Evolutionary conservation across 2,797 vertebrate species (phyloP).

Genomic region (Anniella stebbinsi): DNA sequence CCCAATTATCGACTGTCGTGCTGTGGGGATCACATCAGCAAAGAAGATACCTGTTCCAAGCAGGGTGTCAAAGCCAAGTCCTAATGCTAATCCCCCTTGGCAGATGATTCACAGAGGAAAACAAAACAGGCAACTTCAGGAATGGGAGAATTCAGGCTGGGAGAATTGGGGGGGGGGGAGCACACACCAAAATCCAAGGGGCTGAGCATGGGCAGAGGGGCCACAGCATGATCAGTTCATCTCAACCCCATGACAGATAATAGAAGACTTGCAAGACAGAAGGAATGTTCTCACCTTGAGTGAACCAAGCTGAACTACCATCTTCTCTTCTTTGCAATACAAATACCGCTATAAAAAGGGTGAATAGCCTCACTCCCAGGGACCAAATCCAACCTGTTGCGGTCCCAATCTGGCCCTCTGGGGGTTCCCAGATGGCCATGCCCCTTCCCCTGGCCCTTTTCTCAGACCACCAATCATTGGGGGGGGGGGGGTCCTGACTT

Average conservation of each 20-base stretch:
- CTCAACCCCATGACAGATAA: not conserved
- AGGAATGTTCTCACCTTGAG: not conserved
- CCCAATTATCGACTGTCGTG: constrained; percentile 29
- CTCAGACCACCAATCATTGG: too few species aligned
- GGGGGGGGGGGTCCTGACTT: too few species aligned
- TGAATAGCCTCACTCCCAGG: too few species aligned
- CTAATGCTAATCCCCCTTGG: constrained; percentile 38
- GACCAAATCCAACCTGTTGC: too few species aligned
- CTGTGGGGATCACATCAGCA: constrained; percentile 21
- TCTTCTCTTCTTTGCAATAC: too few species aligned
- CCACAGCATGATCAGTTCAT: not conserved
- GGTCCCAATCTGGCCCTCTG: too few species aligned
- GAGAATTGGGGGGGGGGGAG: not conserved
- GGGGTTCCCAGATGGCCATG: too few species aligned
- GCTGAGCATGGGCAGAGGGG: not conserved
- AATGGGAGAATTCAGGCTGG: not conserved
- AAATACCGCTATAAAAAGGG: too few species aligned
- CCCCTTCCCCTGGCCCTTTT: too few species aligned
- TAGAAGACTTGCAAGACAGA: not conserved
- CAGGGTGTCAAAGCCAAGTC: constrained; percentile 23
- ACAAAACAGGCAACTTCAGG: not conserved
- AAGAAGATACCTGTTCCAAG: constrained; percentile 43
- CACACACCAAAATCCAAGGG: not conserved
- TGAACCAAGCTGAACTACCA: not conserved
- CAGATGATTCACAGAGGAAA: constrained; percentile 13